A percentile compares a stretch with the other conserved stretches of the same genome.
Evolutionary conservation across 2,888 invertebrate genomes (phyloP).

Genomic region (Nemotelus nigrinus): DNA sequence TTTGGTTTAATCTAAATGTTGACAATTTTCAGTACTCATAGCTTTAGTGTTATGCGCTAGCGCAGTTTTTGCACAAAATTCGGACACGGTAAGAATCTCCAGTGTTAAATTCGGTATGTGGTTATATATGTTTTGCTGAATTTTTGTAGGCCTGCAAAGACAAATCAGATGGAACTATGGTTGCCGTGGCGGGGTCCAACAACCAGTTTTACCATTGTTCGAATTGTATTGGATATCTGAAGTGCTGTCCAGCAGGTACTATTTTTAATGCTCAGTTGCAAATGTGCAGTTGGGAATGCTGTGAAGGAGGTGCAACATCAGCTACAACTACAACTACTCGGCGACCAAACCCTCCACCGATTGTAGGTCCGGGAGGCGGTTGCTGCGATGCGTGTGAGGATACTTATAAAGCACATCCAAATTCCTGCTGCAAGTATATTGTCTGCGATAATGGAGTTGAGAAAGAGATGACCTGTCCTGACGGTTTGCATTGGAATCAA

Average conservation of each 20-base stretch:
- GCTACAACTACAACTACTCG: not conserved
- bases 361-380: too few relatives aligned
- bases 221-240: not conserved
- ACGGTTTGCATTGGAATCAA: constrained; percentile 18
- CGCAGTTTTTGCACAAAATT: constrained; percentile 8
- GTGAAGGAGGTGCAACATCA: not conserved
- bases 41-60: not conserved
- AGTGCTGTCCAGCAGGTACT: constrained; percentile 29
- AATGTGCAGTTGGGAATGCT: constrained; percentile 53
- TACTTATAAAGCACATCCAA: constrained; percentile 47
- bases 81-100: constrained; percentile 1
- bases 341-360: not conserved
- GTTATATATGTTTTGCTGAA: not conserved
- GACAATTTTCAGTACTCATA: constrained; percentile 9
- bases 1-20: not conserved
- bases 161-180: not conserved
- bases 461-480: constrained; percentile 15
- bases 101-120: not conserved
- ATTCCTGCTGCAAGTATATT: not conserved
- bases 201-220: constrained; percentile 39
- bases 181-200: constrained; percentile 26
- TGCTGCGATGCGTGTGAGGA: not conserved
- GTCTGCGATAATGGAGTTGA: constrained; percentile 24
- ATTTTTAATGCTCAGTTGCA: constrained; percentile 55
- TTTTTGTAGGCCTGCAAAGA: not conserved